Base-by-base conservation (phyloP, 1,140 invertebrate genomes). In the Drepana arcuata region DNA sequence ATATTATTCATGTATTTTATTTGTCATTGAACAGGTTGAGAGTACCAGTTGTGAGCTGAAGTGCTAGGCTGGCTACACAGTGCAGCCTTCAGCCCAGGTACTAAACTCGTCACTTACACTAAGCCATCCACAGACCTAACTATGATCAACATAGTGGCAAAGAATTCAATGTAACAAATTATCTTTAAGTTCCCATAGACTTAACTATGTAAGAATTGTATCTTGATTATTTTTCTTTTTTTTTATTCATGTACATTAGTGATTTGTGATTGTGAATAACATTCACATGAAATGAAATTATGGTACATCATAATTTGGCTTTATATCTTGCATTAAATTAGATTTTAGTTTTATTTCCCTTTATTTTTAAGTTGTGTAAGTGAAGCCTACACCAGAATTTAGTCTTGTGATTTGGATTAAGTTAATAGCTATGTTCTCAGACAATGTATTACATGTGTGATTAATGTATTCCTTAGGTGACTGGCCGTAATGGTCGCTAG, bases 111-210 rank as follows among this genome's bases (percentile, higher is more conserved):
- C 39, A 44, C 49, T 64, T 53, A 60, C 54, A 41, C 35, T 57
- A 67, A 66, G 57, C 56, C 59, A 49, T 60, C 48, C 45, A 52
- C 63, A 77, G 69, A 75, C 68, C 60, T 74, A 72, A 65, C 72
- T 75, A 75, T 79, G 65, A 63, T 49, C 39, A 48, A 61, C 69
- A 78, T 80, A 80, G 71, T 68, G 64, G 61, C 64, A 73, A 63
- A 55, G 61, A 37, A 36, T 60, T 63, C 36, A 54, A 61, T 66
- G 67, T 72, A 75, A 75, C 65, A 77, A 65, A 69, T 56, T 66
- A 56, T 47, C 28, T 29, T 63, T 79, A 79, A 73, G 71, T 68
- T 71, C 37, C 35, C 42, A 45, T 43, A 49, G 51, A 34, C 27
- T 48, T 45, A 57, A 46, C 30, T 51, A 44, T 48, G 45, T 48